These are phyloP conservation scores for Takifugu rubripes DNA, from an alignment of 2,797 vertebrate genomes.

Conservation along the genomic window DNA sequence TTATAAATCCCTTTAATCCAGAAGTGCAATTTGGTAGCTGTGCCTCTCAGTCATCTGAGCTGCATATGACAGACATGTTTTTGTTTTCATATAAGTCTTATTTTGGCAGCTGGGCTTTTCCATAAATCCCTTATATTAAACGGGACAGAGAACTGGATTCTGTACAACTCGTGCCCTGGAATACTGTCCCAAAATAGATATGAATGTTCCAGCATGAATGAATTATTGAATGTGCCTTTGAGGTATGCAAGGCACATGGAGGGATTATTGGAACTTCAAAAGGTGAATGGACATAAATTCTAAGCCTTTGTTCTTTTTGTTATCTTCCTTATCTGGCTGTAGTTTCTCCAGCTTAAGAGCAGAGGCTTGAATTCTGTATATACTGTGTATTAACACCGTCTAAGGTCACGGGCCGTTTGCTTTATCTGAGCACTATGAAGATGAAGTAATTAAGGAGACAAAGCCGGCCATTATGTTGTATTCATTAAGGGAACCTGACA, in stretches of 20 bases:
- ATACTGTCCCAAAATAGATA: slow-evolving; percentile 63
- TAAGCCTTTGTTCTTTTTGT: not conserved
- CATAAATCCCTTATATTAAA: slow-evolving; percentile 16
- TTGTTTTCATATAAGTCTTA: slow-evolving; percentile 12
- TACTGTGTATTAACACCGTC: slow-evolving; percentile 15
- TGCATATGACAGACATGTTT: slow-evolving; percentile 7
- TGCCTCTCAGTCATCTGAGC: slow-evolving; percentile 35
- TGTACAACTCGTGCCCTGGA: slow-evolving; percentile 23
- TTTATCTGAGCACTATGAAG: slow-evolving; percentile 27
- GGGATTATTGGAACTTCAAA: slow-evolving; percentile 30
- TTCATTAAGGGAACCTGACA: slow-evolving; percentile 31
- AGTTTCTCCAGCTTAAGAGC: no score
- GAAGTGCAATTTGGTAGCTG: not conserved
- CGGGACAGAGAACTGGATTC: slow-evolving; percentile 21
- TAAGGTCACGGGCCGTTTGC: slow-evolving; percentile 30
- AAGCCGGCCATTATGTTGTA: slow-evolving; percentile 20
- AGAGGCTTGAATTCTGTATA: slow-evolving; percentile 8
- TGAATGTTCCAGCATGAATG: slow-evolving; percentile 53
- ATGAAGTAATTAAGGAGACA: slow-evolving; percentile 37
- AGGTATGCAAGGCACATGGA: slow-evolving; percentile 43
- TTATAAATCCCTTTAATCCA: slow-evolving; percentile 32
- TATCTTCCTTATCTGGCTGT: slow-evolving; percentile 8
- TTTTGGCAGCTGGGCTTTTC: slow-evolving; percentile 19
- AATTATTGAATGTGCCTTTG: slow-evolving; percentile 65
- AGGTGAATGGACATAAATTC: slow-evolving; percentile 28